phyloP scores from a whole-genome alignment of 2,888 invertebrate genomes.

The Malacosoma neustria region DNA sequence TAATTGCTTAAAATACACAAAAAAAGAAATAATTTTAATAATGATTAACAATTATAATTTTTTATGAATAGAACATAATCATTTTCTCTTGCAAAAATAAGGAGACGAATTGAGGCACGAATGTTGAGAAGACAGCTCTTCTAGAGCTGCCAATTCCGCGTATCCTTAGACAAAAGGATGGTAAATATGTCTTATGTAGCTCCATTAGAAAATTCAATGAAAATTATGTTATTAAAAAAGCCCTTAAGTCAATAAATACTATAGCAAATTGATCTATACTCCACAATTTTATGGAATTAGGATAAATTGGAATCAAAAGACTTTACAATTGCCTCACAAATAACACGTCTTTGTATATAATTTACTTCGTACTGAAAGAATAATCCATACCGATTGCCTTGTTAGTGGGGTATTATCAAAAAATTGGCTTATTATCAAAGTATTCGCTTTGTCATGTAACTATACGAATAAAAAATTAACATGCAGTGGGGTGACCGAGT shows the following conservation, averaged over 20 bases:
- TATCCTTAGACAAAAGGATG: too few species aligned
- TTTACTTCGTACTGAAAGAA: slow-evolving; percentile 48
- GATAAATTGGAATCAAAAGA: slow-evolving; percentile 61
- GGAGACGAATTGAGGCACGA: too few species aligned
- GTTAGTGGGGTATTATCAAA: slow-evolving; percentile 54
- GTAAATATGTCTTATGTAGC: too few species aligned
- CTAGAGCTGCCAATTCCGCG: too few species aligned
- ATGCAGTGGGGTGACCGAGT: slow-evolving; percentile 35
- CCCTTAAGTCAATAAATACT: not conserved
- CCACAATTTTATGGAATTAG: slow-evolving; percentile 12
- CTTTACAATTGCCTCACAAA: slow-evolving; percentile 56
- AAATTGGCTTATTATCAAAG: slow-evolving; percentile 71
- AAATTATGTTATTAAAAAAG: too few species aligned
- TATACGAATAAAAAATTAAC: slow-evolving; percentile 68
- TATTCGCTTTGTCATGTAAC: slow-evolving; percentile 47
- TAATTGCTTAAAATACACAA: too few species aligned
- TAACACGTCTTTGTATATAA: slow-evolving; percentile 53
- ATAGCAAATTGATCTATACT: not conserved
- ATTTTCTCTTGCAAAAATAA: too few species aligned
- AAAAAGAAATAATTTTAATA: too few species aligned
- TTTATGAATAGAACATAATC: too few species aligned
- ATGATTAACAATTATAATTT: too few species aligned
- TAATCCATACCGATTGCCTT: slow-evolving; percentile 38
- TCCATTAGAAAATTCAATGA: slow-evolving; percentile 21
- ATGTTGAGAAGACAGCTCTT: too few species aligned